These are phyloP conservation scores for Dromiciops gliroides DNA, from an alignment of 2,113 vertebrate genomes.

Conservation along the genomic window DNA sequence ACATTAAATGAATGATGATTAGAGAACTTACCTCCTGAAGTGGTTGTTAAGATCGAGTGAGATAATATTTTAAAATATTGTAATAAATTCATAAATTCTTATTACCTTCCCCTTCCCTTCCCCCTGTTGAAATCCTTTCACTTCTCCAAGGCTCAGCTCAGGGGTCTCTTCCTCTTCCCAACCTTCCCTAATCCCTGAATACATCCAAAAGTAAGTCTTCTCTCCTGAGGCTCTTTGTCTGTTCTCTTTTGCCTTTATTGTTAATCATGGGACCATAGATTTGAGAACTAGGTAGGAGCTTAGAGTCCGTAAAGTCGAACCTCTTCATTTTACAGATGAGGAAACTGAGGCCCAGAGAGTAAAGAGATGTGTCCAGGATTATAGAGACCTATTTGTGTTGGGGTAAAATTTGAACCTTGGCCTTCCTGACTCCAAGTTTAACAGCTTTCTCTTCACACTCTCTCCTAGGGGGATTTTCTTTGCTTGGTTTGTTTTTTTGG, in stretches of 20 bases:
- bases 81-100: not conserved
- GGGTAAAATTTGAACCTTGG: not conserved
- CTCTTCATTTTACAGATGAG: not conserved
- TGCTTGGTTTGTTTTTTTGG: not conserved
- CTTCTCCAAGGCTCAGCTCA: not conserved
- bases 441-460: not conserved
- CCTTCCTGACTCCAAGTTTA: not conserved
- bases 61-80: not conserved
- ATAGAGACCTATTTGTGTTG: not conserved
- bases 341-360: no score
- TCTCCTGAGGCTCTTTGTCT: not conserved
- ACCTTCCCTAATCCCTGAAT: not conserved
- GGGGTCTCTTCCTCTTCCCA: not conserved
- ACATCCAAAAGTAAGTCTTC: not conserved
- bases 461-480: not conserved
- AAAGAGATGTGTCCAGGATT: no score
- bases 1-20: no score
- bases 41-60: not conserved
- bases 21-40: not conserved
- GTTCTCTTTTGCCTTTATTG: not conserved
- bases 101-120: not conserved
- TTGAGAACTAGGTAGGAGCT: not conserved
- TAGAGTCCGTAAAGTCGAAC: not conserved
- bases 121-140: not conserved
- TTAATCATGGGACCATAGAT: not conserved